phyloP scores from a whole-genome alignment of 2,113 vertebrate genomes.

The Litocranius walleri region DNA sequence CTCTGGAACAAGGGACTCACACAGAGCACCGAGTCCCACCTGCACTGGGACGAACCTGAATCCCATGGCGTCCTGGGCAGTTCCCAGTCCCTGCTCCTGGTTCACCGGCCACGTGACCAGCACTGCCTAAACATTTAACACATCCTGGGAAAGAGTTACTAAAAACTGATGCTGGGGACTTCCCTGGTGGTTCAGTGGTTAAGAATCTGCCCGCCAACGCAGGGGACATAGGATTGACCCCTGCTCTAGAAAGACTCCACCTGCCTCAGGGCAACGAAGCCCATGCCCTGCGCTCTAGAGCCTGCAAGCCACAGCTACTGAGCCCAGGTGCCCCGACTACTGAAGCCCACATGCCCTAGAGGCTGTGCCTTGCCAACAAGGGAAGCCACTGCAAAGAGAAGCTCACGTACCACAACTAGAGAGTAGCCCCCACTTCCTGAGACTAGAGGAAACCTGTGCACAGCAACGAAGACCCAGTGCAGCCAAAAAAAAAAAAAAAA shows the following conservation, averaged over 20 bases:
- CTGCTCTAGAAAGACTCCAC: background rate
- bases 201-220: background rate
- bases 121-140: background rate
- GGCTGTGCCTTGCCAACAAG: background rate
- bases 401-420: fast-evolving
- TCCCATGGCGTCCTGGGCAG: background rate
- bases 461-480: background rate
- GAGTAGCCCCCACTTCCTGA: background rate
- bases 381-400: background rate
- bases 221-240: background rate
- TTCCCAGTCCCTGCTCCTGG: background rate
- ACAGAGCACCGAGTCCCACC: background rate
- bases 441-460: background rate
- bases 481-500: background rate
- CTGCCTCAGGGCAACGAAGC: background rate
- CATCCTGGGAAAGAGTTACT: background rate
- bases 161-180: background rate
- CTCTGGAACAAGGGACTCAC: background rate
- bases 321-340: background rate
- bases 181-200: background rate
- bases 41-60: background rate
- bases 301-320: background rate
- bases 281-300: background rate
- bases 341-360: background rate
- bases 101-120: background rate